Evolutionary conservation across 2,113 vertebrate genomes (phyloP).

Genomic region (Scomber colias): DNA sequence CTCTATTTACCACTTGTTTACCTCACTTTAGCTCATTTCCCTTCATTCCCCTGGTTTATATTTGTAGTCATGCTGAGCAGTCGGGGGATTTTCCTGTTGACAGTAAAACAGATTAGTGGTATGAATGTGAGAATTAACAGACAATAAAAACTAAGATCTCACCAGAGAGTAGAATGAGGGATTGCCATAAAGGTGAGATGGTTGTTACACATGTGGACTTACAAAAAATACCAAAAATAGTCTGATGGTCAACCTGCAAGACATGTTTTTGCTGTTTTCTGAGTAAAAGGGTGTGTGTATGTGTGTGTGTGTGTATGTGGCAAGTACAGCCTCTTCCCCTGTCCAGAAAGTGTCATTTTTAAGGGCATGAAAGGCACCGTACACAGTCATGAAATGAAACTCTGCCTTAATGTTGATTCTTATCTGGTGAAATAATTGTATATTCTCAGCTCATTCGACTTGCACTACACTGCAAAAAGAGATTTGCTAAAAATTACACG

Average conservation of each 20-base stretch:
- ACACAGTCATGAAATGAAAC: conserved; percentile 17
- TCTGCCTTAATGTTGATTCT: background rate
- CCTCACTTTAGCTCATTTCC: conserved; percentile 66
- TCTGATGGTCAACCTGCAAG: background rate
- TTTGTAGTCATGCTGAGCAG: conserved; percentile 52
- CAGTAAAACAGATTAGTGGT: conserved; percentile 52
- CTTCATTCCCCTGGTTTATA: conserved; percentile 55
- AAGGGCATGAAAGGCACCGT: conserved; percentile 1
- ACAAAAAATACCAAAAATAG: conserved; percentile 32
- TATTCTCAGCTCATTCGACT: background rate
- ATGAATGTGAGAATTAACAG: conserved; percentile 30
- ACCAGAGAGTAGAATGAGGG: background rate
- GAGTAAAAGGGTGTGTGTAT: background rate
- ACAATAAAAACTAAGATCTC: conserved; percentile 27
- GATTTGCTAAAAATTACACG: too few species aligned
- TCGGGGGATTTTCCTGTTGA: conserved; percentile 65
- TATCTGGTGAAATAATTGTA: background rate
- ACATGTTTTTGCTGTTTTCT: conserved; percentile 21
- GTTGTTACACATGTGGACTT: conserved; percentile 11
- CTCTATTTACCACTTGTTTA: conserved; percentile 70
- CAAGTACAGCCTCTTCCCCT: conserved; percentile 15
- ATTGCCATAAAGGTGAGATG: conserved; percentile 2
- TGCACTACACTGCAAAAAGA: too few species aligned
- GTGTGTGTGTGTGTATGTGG: conserved; percentile 13
- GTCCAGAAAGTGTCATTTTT: conserved; percentile 34